A percentile compares a stretch with the other conserved stretches of the same genome.
phyloP scores from a whole-genome alignment of 2,113 vertebrate genomes.

The Prunella fulvescens region DNA sequence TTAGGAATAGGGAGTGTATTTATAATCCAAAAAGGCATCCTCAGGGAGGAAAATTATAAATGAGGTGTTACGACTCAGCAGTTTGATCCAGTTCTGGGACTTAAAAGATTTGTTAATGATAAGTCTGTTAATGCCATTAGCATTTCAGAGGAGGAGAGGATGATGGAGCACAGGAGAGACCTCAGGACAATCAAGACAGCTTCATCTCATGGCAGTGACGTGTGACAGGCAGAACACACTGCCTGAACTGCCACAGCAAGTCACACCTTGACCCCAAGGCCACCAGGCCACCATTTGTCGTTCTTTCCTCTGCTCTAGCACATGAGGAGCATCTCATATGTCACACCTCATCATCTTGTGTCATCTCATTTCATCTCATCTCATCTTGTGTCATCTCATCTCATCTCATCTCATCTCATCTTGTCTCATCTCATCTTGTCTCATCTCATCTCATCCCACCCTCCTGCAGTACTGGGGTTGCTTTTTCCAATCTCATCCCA shows the following conservation, averaged over 20 bases:
- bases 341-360: not conserved
- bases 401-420: not conserved
- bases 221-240: not conserved
- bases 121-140: constrained; percentile 8
- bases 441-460: not conserved
- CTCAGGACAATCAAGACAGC: not conserved
- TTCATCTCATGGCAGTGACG: not conserved
- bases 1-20: not conserved
- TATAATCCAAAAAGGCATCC: not conserved
- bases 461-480: not conserved
- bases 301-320: not conserved
- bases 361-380: not conserved
- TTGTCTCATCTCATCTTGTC: not conserved
- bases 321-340: not conserved
- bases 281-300: not conserved
- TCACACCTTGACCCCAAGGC: not conserved
- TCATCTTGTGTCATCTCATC: not conserved
- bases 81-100: not conserved
- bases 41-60: not conserved
- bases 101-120: constrained; percentile 14
- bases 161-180: not conserved
- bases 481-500: not conserved
- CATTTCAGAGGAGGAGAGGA: not conserved
- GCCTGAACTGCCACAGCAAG: not conserved
- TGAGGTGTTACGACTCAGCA: not conserved